Evolutionary conservation across 2,888 invertebrate species (phyloP).

Genomic region (Sinodicranocentrus sp.): DNA sequence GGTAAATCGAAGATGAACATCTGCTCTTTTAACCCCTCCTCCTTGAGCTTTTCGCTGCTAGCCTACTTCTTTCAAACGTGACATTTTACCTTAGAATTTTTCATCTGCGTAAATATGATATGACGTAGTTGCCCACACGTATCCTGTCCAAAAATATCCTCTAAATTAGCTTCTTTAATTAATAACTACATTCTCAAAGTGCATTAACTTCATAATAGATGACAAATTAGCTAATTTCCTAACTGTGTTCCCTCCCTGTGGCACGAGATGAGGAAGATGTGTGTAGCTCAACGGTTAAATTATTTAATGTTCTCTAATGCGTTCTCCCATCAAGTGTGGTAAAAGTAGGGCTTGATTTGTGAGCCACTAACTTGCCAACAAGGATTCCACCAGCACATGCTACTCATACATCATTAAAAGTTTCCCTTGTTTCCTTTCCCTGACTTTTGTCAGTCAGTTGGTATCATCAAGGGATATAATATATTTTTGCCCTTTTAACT

Average conservation of each 20-base stretch:
- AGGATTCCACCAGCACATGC: slow-evolving; percentile 16
- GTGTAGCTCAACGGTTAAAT: slow-evolving; percentile 62
- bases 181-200: too few species aligned
- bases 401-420: neutral
- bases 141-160: slow-evolving; percentile 1
- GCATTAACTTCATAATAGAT: neutral
- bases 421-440: slow-evolving; percentile 6
- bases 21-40: slow-evolving; percentile 45
- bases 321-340: slow-evolving; percentile 49
- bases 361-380: too few species aligned
- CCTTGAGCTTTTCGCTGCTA: too few species aligned
- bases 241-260: too few species aligned
- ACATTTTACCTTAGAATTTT: too few species aligned
- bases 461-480: slow-evolving; percentile 32
- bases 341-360: slow-evolving; percentile 44
- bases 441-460: slow-evolving; percentile 53
- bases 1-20: slow-evolving; percentile 45
- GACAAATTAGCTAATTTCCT: neutral
- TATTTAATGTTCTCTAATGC: slow-evolving; percentile 60
- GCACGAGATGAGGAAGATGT: slow-evolving; percentile 1
- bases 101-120: too few species aligned
- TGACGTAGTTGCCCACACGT: too few species aligned
- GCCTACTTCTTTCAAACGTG: neutral
- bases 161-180: too few species aligned
- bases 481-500: slow-evolving; percentile 38